Percentiles rank a stretch among this genome's conserved stretches.
These are phyloP conservation scores for Cecropterus lyciades DNA, from an alignment of 1,140 invertebrate genomes.

Conservation along the genomic window DNA sequence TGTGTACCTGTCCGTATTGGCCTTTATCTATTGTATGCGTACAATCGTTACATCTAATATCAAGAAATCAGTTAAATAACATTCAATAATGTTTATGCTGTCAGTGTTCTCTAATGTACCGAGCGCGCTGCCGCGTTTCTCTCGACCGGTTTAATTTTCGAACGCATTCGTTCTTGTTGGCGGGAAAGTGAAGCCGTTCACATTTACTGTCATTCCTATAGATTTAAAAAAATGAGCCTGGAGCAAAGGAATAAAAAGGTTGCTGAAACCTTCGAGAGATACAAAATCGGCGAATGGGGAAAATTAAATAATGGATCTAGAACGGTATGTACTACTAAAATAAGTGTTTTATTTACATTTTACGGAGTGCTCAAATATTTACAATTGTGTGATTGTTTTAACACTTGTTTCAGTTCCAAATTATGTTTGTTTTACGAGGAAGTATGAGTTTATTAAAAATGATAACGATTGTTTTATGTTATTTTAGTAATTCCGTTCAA, in stretches of 20 bases:
- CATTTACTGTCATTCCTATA: constrained; percentile 30
- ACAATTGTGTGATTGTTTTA: neutral
- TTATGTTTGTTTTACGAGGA: neutral
- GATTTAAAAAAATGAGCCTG: constrained; percentile 69
- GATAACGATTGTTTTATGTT: neutral
- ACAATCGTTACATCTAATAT: constrained; percentile 34
- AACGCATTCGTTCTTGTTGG: constrained; percentile 48
- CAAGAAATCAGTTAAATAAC: constrained; percentile 39
- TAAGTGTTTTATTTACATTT: neutral
- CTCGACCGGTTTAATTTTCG: constrained; percentile 48
- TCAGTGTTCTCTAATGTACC: constrained; percentile 52
- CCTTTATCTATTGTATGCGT: constrained; percentile 44
- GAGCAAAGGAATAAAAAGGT: constrained; percentile 76
- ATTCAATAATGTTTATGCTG: constrained; percentile 36
- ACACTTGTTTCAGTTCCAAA: neutral
- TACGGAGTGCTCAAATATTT: neutral
- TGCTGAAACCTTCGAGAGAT: constrained; percentile 78
- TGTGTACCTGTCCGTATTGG: constrained; percentile 33
- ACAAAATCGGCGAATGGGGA: constrained; percentile 75
- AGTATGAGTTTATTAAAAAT: constrained; percentile 12
- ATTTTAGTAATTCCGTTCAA: constrained; percentile 2
- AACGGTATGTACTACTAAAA: constrained; percentile 51
- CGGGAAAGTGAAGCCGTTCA: constrained; percentile 54
- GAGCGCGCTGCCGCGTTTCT: constrained; percentile 53
- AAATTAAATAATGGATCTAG: constrained; percentile 46